phyloP scores from a whole-genome alignment of 2,797 vertebrate genomes.

The Streptopelia turtur region DNA sequence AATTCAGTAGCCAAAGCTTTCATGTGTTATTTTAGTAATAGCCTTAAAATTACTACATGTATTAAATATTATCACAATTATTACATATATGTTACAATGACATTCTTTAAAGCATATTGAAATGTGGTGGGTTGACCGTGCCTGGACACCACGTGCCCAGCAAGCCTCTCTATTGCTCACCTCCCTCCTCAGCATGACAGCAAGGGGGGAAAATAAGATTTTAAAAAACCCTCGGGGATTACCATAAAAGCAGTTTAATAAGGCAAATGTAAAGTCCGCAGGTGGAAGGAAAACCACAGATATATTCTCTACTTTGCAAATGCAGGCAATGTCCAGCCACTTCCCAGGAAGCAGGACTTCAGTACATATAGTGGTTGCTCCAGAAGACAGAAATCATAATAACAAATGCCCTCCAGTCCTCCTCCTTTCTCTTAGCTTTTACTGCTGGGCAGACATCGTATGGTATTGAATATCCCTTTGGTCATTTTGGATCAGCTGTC shows the following conservation, averaged over 20 bases:
- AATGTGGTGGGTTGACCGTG: neutral
- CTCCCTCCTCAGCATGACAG: no score
- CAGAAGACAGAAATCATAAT: fast-evolving
- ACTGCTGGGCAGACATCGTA: no score
- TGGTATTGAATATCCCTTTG: neutral
- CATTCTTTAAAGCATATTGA: neutral
- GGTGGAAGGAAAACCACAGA: no score
- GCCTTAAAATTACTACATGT: neutral
- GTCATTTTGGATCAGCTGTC: neutral
- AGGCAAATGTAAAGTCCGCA: no score
- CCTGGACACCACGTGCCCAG: no score
- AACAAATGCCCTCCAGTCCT: neutral
- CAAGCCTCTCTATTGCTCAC: no score
- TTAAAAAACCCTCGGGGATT: no score
- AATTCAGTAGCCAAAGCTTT: neutral
- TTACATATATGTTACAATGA: neutral
- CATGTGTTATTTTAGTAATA: neutral
- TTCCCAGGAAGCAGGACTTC: neutral
- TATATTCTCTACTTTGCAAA: no score
- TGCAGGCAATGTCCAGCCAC: no score
- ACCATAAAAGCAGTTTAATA: no score
- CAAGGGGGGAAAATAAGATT: no score
- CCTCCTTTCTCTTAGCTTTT: neutral
- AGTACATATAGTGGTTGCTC: neutral
- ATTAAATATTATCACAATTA: neutral